Evolutionary conservation across 2,888 invertebrate species (phyloP).

Genomic region (Euclidia mi): DNA sequence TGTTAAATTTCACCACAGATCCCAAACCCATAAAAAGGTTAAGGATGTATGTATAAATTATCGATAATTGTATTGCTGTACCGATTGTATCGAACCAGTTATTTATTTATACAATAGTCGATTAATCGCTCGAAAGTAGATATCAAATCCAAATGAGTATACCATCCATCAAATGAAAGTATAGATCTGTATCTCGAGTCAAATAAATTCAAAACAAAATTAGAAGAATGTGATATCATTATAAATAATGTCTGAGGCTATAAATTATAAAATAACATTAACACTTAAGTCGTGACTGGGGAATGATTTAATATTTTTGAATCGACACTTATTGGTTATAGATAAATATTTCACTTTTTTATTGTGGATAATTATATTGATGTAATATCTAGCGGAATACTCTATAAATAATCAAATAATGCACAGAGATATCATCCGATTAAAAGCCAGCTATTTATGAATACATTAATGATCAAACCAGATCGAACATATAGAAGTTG

Average conservation of each 20-base stretch:
- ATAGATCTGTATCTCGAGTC: slow-evolving; percentile 47
- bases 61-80: slow-evolving; percentile 26
- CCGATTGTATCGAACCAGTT: slow-evolving; percentile 38
- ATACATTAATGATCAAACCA: too few species aligned
- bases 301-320: neutral
- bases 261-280: slow-evolving; percentile 6
- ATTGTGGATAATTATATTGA: too few species aligned
- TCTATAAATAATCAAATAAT: too few species aligned
- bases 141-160: slow-evolving; percentile 46
- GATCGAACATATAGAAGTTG: too few species aligned
- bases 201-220: slow-evolving; percentile 50
- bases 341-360: neutral
- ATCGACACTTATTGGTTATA: neutral
- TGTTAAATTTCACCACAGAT: too few species aligned
- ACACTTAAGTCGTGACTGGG: neutral
- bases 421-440: too few species aligned
- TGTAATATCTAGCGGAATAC: too few species aligned
- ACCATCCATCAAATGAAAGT: slow-evolving; percentile 56
- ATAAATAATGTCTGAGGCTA: slow-evolving; percentile 33
- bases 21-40: neutral
- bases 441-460: too few species aligned
- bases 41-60: slow-evolving; percentile 21
- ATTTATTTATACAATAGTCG: slow-evolving; percentile 46
- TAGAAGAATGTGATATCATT: slow-evolving; percentile 49
- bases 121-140: slow-evolving; percentile 58